Percentiles rank a stretch among this genome's conserved stretches.
Evolutionary conservation across 2,113 vertebrate genomes (phyloP).

Genomic region (Alethe diademata): DNA sequence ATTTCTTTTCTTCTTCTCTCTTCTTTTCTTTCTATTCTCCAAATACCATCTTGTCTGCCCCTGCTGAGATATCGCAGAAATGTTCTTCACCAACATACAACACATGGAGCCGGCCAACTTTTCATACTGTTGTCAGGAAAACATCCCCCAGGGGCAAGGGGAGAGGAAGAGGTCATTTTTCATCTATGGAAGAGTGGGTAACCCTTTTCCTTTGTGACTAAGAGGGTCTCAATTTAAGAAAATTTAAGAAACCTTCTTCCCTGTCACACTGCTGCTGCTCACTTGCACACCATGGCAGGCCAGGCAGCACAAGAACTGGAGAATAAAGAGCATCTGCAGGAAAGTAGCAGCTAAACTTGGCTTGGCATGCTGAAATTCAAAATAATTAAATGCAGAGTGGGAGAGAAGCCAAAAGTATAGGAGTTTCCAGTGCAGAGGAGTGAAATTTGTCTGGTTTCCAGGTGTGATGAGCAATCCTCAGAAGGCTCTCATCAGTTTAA

Average conservation of each 20-base stretch:
- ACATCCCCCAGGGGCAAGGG: constrained; percentile 26
- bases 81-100: constrained; percentile 54
- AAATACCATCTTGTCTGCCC: constrained; percentile 37
- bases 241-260: constrained; percentile 42
- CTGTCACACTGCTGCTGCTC: constrained; percentile 18
- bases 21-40: constrained; percentile 33
- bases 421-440: constrained; percentile 42
- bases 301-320: neutral
- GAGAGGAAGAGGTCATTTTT: constrained; percentile 53
- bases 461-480: constrained; percentile 27
- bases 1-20: constrained; percentile 30
- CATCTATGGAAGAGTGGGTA: constrained; percentile 52
- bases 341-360: constrained; percentile 44
- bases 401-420: constrained; percentile 46
- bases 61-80: constrained; percentile 23
- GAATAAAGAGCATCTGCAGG: neutral
- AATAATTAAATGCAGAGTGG: constrained; percentile 60
- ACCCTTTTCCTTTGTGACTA: constrained; percentile 43
- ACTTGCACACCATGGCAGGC: neutral
- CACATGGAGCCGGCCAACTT: constrained; percentile 49
- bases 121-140: constrained; percentile 43
- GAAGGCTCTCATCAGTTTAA: neutral
- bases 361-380: constrained; percentile 14
- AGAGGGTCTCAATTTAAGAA: constrained; percentile 47
- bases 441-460: constrained; percentile 61